These are phyloP conservation scores for Penaeus vannamei DNA, from an alignment of 1,140 invertebrate species.

Conservation along the genomic window DNA sequence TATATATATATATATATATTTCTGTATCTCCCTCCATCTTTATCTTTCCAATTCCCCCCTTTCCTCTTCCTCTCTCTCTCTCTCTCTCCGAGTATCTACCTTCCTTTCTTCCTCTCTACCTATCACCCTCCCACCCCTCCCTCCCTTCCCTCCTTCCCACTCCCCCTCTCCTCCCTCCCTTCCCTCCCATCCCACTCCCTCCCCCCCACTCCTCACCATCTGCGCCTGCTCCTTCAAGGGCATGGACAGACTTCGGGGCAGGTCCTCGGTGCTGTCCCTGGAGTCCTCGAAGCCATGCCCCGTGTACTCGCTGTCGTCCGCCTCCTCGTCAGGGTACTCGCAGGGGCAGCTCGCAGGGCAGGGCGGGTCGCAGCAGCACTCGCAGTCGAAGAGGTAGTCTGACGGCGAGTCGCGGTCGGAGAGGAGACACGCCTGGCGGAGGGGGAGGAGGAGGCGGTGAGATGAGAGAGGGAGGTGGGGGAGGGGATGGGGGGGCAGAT, in stretches of 20 bases:
- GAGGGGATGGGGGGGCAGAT: background rate
- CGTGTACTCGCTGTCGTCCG: background rate
- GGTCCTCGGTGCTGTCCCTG: background rate
- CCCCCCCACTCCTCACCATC: too few species aligned
- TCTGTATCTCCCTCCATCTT: too few species aligned
- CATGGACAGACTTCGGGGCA: slow-evolving; percentile 42
- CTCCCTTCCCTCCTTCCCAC: too few species aligned
- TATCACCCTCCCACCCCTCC: too few species aligned
- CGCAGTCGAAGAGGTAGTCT: slow-evolving; percentile 48
- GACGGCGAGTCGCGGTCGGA: slow-evolving; percentile 37
- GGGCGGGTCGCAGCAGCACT: slow-evolving; percentile 53
- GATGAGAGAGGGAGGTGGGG: background rate
- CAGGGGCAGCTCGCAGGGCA: slow-evolving; percentile 39
- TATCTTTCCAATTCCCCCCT: too few species aligned
- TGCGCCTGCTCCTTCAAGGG: slow-evolving; percentile 31
- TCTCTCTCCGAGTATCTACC: too few species aligned
- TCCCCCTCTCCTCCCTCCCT: too few species aligned
- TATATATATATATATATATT: too few species aligned
- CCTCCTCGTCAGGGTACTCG: slow-evolving; percentile 28
- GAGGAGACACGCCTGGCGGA: too few species aligned
- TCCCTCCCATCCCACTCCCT: too few species aligned
- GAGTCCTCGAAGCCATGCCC: background rate
- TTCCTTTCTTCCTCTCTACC: too few species aligned
- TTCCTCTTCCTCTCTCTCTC: too few species aligned
- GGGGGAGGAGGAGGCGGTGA: slow-evolving; percentile 20